Evolutionary conservation across 2,113 vertebrate genomes (phyloP), one percentile per base, ranked within the genome.

Genomic region (Ailuropoda melanoleuca): DNA sequence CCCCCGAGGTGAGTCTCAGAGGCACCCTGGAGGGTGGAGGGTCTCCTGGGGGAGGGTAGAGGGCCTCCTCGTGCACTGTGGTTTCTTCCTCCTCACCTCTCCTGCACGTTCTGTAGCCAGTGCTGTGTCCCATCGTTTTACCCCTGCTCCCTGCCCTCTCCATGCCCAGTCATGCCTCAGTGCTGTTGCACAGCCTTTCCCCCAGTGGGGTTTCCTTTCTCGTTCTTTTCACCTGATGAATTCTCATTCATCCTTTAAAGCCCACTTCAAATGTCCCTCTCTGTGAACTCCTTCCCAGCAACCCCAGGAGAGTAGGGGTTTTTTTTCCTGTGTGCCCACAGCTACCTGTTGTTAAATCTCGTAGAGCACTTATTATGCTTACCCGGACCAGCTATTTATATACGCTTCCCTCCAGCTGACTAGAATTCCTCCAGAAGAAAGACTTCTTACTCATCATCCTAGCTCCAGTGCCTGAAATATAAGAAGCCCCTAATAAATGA

Each of bases 51-150:
- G 29, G 31, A 15, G 55, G 72, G 29, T 6, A 13, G 19, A 46
- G 15, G 31, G 31, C 64, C 64, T 19, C 62, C 62, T 64, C 0
- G 62, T 31, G 62, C 62, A 31, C 29, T 64, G 62, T 3, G 1
- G 29, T 31, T 31, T 21, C 14, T 12, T 26, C 46, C 46, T 8
- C 6, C 10, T 43, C 72, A 19, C 5, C 0, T 13, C 0, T 1
- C 78, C 17, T 12, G 15, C 3, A 6, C 11, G 0, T 56, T 82
- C n/a, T 43, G 24, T 12, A 12, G 23, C 6, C 2, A 12, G 1
- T 4, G 11, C n/a, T 46, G 1, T 12, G 6, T 55, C 48, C 8
- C 13, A 6, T 1, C 1, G 4, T 13, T 53, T 24, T 56, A 23
- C 34, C 11, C 1, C 83, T 17, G 11, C 15, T 37, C 24, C 46